Percentiles rank a stretch among this genome's conserved stretches.
Conservation (phyloP, 2,888 invertebrate species). For the Panzeria rudis region DNA sequence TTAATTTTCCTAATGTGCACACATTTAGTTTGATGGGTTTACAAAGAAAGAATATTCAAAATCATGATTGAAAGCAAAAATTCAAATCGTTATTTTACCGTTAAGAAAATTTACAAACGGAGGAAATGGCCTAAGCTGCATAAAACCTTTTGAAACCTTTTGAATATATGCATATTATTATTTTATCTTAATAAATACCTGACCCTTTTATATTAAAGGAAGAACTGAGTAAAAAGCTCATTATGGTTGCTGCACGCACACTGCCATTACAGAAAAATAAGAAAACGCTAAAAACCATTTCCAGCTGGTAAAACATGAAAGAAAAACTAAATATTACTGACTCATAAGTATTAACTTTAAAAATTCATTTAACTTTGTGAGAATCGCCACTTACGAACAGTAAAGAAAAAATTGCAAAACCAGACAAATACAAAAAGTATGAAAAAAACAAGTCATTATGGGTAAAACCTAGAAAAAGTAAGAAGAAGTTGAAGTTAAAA, state of each 20-base stretch:
- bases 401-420: background rate
- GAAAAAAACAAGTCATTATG: constrained; percentile 66
- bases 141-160: too few species aligned
- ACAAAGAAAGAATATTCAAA: background rate
- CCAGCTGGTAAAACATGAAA: background rate
- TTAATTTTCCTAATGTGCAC: too few species aligned
- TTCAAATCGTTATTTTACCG: too few species aligned
- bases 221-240: constrained; percentile 19
- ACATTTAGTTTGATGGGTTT: background rate
- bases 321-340: constrained; percentile 31
- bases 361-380: constrained; percentile 66
- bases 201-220: constrained; percentile 18
- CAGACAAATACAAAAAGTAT: background rate
- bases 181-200: constrained; percentile 2
- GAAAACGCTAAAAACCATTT: constrained; percentile 37
- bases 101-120: too few species aligned
- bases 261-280: background rate
- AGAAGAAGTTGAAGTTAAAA: constrained; percentile 19
- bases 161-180: background rate
- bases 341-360: constrained; percentile 64
- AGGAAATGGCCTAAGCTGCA: background rate
- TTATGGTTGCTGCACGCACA: constrained; percentile 26
- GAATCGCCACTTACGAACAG: constrained; percentile 46
- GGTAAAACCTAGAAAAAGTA: constrained; percentile 32
- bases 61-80: too few species aligned